These are phyloP conservation scores for Peromyscus nudipes DNA, from an alignment of 2,797 vertebrate species.

Conservation along the genomic window DNA sequence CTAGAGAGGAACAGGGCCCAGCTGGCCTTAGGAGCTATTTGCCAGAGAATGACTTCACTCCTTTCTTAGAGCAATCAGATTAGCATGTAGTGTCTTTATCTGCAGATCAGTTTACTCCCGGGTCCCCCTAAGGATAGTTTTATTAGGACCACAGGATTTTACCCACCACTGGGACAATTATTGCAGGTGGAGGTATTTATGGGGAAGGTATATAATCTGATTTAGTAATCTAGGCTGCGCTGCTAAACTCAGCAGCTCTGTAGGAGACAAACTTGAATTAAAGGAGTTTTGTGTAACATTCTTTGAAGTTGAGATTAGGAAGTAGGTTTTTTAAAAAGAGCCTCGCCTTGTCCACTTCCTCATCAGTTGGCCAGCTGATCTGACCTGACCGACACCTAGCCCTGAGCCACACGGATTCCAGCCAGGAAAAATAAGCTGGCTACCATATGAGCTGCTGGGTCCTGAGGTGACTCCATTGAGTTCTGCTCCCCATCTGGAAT, in stretches of 20 bases:
- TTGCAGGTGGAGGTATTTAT: constrained; percentile 71
- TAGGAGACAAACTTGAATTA: constrained; percentile 66
- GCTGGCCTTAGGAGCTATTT: constrained; percentile 19
- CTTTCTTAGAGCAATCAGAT: constrained; percentile 73
- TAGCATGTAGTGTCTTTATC: constrained; percentile 70
- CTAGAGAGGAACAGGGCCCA: not conserved
- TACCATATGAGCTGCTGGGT: not conserved
- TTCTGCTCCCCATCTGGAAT: not conserved
- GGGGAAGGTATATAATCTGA: constrained; percentile 79
- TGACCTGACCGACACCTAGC: constrained; percentile 35
- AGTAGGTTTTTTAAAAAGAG: constrained; percentile 40
- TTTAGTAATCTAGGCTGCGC: constrained; percentile 73
- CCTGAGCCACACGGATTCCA: not conserved
- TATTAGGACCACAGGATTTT: constrained; percentile 81
- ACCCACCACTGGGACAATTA: constrained; percentile 84
- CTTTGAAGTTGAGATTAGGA: constrained; percentile 39
- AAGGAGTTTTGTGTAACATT: not conserved
- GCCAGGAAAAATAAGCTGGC: not conserved
- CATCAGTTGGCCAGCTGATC: not conserved
- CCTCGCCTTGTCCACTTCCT: not conserved
- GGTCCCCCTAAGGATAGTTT: constrained; percentile 74
- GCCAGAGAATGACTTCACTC: not conserved
- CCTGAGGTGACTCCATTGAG: constrained; percentile 52
- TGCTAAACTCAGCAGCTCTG: not conserved
- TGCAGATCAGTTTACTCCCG: constrained; percentile 6